These are phyloP conservation scores for Clarias laeviceps DNA, from an alignment of 2,797 vertebrate species.

Conservation along the genomic window DNA sequence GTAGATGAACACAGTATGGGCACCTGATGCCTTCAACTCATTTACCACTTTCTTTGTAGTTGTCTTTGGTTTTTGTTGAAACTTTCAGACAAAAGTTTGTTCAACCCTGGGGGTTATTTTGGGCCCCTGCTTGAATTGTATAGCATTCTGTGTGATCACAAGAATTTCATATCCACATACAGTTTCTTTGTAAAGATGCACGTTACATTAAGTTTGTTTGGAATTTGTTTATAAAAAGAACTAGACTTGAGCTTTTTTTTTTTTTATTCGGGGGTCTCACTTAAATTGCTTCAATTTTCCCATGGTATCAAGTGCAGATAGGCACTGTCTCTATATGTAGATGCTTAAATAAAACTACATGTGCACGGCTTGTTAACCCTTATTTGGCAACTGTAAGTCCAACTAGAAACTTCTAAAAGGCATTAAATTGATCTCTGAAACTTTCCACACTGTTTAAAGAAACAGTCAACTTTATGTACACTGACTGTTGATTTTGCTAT, in stretches of 20 bases:
- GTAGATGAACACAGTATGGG: not conserved
- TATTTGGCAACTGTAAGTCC: not conserved
- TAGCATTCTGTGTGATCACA: not conserved
- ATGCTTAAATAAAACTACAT: not conserved
- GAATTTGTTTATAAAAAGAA: not conserved
- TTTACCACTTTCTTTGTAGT: not conserved
- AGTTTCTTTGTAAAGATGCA: not conserved
- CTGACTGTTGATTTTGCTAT: not conserved
- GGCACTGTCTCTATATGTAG: not conserved
- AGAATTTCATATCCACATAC: not conserved
- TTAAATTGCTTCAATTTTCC: not conserved
- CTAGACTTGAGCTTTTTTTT: not conserved
- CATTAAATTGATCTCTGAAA: not conserved
- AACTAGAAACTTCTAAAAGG: not conserved
- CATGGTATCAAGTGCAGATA: not conserved
- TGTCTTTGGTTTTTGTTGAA: not conserved
- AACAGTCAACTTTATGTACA: not conserved
- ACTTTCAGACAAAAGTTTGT: not conserved
- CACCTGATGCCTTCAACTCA: not conserved
- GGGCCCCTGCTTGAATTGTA: not conserved
- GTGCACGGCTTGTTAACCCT: not conserved
- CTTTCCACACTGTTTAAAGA: not conserved
- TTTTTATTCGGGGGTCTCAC: not conserved
- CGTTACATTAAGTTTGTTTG: too few relatives aligned
- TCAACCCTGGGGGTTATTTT: not conserved